These are phyloP conservation scores for Dyspetes luteomarginatus DNA, from an alignment of 2,888 invertebrate genomes.

Conservation along the genomic window DNA sequence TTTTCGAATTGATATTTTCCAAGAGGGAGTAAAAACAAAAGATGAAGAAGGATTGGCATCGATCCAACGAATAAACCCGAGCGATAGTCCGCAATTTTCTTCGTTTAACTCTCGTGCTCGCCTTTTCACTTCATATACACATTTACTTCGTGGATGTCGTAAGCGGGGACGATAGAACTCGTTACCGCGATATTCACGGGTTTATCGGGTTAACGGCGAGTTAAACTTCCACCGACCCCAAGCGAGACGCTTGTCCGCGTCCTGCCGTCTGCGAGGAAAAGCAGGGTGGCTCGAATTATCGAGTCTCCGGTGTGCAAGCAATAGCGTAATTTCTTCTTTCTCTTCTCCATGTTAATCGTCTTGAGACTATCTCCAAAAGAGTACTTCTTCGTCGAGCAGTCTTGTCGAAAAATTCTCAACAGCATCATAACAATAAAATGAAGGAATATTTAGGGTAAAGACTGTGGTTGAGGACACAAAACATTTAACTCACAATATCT, in stretches of 20 bases:
- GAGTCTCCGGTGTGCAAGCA: constrained; percentile 15
- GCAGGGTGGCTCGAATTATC: constrained; percentile 51
- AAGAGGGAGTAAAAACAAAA: neutral
- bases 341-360: too few relatives aligned
- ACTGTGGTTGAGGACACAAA: too few relatives aligned
- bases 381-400: neutral
- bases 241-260: constrained; percentile 11
- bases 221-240: constrained; percentile 59
- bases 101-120: constrained; percentile 8
- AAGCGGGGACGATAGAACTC: constrained; percentile 49
- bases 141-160: constrained; percentile 31
- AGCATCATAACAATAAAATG: neutral
- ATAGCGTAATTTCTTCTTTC: neutral
- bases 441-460: too few relatives aligned
- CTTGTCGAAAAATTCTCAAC: constrained; percentile 10
- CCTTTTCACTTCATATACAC: constrained; percentile 19
- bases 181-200: constrained; percentile 63
- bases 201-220: constrained; percentile 65
- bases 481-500: too few relatives aligned
- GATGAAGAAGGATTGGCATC: constrained; percentile 15
- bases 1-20: neutral
- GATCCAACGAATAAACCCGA: constrained; percentile 36
- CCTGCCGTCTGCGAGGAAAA: constrained; percentile 7
- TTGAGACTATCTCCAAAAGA: neutral
- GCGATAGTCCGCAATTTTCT: constrained; percentile 56